Percentiles rank a stretch among this genome's conserved stretches.
Conservation (phyloP, 2,113 vertebrate species). For the Sylvilagus bachmani region DNA sequence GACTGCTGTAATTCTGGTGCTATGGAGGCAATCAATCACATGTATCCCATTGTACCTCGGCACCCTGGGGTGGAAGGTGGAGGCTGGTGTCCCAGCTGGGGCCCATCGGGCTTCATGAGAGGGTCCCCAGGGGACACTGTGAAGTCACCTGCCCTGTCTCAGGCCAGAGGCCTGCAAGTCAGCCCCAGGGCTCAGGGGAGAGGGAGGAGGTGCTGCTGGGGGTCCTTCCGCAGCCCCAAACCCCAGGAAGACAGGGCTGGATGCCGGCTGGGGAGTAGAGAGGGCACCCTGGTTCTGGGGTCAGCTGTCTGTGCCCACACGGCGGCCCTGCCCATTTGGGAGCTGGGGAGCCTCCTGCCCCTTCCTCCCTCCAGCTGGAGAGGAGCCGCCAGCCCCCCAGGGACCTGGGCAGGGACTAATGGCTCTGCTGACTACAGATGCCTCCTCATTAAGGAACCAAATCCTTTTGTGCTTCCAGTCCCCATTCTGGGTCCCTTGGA, state of each 20-base stretch:
- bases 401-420: slow-evolving; percentile 67
- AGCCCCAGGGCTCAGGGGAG: background rate
- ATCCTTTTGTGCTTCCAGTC: slow-evolving; percentile 72
- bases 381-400: slow-evolving; percentile 33
- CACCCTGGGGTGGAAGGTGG: background rate
- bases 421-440: slow-evolving; percentile 77
- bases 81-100: slow-evolving; percentile 20
- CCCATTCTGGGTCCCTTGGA: slow-evolving; percentile 55
- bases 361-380: slow-evolving; percentile 67
- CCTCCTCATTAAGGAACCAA: slow-evolving; percentile 74
- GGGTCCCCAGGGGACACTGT: background rate
- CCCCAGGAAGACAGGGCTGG: background rate
- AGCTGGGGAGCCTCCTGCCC: slow-evolving; percentile 18
- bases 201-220: background rate
- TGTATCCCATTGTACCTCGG: background rate
- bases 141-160: slow-evolving; percentile 4
- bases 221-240: background rate
- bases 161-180: slow-evolving; percentile 55
- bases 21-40: background rate
- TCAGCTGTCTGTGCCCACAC: background rate
- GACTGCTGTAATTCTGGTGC: background rate
- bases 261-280: background rate
- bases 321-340: background rate
- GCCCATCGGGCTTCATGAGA: background rate
- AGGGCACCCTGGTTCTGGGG: background rate